Conservation (phyloP, 2,888 invertebrate species). For the Pimpla rufipes region DNA sequence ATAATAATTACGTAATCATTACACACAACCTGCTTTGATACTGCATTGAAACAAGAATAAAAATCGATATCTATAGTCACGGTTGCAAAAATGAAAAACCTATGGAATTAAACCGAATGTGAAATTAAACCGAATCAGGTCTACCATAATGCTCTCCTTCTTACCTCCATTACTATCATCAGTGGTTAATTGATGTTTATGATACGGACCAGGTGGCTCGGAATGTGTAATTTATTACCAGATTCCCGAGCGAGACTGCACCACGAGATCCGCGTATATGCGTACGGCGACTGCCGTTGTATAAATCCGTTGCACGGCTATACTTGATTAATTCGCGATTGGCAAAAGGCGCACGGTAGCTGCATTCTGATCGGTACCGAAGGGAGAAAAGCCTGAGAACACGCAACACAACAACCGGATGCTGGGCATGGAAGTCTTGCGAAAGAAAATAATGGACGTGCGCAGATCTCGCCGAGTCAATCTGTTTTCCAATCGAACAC, state of each 20-base stretch:
- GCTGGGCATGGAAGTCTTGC: conserved; percentile 51
- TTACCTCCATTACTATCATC: conserved; percentile 24
- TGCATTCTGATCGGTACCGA: conserved; percentile 35
- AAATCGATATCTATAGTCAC: too few species aligned
- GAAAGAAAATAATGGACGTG: conserved; percentile 63
- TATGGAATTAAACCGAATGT: too few species aligned
- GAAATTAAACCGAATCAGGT: background rate
- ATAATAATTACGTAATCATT: too few species aligned
- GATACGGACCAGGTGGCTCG: conserved; percentile 53
- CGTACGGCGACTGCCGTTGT: background rate
- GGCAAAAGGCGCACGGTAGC: conserved; percentile 36
- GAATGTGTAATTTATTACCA: conserved; percentile 53
- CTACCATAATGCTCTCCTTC: background rate
- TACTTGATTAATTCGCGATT: conserved; percentile 58
- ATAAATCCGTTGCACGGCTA: conserved; percentile 17
- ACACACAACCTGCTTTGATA: too few species aligned
- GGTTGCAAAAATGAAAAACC: too few species aligned
- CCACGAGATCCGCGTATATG: background rate
- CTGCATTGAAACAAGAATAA: too few species aligned
- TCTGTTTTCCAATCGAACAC: background rate
- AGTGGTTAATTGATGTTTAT: conserved; percentile 45
- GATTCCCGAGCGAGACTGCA: conserved; percentile 46
- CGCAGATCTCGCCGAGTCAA: conserved; percentile 9
- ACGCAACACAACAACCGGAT: conserved; percentile 45
- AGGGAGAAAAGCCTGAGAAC: conserved; percentile 14